phyloP scores from a whole-genome alignment of 2,888 invertebrate species.

The Hyalella azteca region DNA sequence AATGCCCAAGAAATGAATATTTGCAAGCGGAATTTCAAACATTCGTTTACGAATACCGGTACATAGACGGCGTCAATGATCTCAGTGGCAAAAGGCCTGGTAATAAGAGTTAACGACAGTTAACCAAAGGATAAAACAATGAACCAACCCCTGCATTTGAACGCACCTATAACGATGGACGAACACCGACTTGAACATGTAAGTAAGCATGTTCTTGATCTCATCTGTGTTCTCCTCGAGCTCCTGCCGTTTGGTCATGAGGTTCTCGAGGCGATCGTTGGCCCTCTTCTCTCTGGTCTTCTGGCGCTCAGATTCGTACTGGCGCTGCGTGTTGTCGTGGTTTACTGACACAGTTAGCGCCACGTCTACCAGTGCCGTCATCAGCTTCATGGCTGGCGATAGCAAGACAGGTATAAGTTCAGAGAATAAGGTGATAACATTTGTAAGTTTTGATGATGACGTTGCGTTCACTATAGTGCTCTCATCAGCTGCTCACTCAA shows the following conservation, averaged over 20 bases:
- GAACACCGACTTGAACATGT: slow-evolving; percentile 99
- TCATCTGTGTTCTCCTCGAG: slow-evolving; percentile 99
- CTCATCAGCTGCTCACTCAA: too few relatives aligned
- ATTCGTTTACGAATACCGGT: too few relatives aligned
- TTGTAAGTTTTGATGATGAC: too few relatives aligned
- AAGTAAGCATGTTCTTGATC: slow-evolving; percentile 98
- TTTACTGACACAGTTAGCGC: slow-evolving; percentile 93
- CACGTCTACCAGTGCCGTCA: slow-evolving; percentile 98
- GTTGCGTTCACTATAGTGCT: too few relatives aligned
- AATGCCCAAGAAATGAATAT: too few relatives aligned
- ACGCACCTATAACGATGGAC: slow-evolving; percentile 88
- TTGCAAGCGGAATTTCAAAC: too few relatives aligned
- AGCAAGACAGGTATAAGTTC: slow-evolving; percentile 41
- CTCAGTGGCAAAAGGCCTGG: neutral
- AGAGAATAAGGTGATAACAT: slow-evolving; percentile 52
- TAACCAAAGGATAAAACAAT: neutral
- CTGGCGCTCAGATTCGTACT: slow-evolving; percentile 94
- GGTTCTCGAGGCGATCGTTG: slow-evolving; percentile 88
- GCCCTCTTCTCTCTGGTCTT: slow-evolving; percentile 89
- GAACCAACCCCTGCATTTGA: too few relatives aligned
- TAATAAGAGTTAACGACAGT: neutral
- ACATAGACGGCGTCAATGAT: too few relatives aligned
- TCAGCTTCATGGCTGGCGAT: slow-evolving; percentile 90
- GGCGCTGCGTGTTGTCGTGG: slow-evolving; percentile 94
- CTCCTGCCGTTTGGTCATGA: slow-evolving; percentile 91